Evolutionary conservation across 2,888 invertebrate species (phyloP), one percentile per base, ranked within the genome.

Genomic region (Sphinx pinastri): DNA sequence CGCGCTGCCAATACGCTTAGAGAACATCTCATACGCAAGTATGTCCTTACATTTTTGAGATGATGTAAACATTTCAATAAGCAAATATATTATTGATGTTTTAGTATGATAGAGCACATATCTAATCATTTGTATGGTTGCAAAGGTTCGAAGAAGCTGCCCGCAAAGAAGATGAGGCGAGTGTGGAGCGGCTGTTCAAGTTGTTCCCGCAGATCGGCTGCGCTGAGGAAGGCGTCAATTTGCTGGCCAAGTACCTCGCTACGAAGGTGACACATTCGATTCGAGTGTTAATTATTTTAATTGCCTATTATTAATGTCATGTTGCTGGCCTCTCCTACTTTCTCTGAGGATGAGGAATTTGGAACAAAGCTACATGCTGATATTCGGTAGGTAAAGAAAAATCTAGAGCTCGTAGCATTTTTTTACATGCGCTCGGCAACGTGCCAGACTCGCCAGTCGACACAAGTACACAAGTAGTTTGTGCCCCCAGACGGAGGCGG

Each of bases 111-210:
- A 12, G 16, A 55, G 13, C 52, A 14, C 7, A n/a, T 52, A 38
- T 38, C 38, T 38, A 38, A 2, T 38, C 6, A 38, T 38, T 25
- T 25, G 2, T 25, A 2, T 25, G 25, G 25, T 25, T 38, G 38
- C 38, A 4, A 8, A 80, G 98, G 84, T 99, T 99, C 87, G 98
- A 98, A 80, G 98, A 98, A 83, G 98, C 99, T 6, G 97, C 99
- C 0, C 95, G 96, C 70, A 96, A 96, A 68, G 97, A 98, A 80
- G 99, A 99, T 88, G 95, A 98, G 58, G 97, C 97, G 0, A 97
- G 97, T 0, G 97, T 99, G 19, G 99, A 99, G 86, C 94, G 99
- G 70, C 98, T 99, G 86, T 99, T 99, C 88, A 99, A 99, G 90
- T 96, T 99, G 82, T 99, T 99, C 90, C 99, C 99, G 0, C 94